Percentiles rank a stretch among this genome's conserved stretches.
Evolutionary conservation across 2,888 invertebrate genomes (phyloP).

Genomic region (Pseudococcus longispinus): DNA sequence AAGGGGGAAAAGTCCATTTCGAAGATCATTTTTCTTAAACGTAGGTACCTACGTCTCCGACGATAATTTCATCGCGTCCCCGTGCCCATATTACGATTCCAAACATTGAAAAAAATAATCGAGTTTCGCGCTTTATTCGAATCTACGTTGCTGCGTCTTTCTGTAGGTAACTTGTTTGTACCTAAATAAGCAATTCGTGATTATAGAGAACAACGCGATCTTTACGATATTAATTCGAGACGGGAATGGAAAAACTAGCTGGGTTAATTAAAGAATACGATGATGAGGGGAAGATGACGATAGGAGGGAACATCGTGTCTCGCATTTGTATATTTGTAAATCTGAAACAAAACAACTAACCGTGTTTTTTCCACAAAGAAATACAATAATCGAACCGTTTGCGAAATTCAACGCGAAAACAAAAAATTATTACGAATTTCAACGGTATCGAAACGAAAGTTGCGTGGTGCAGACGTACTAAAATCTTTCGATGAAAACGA

Average conservation of each 20-base stretch:
- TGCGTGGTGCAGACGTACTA: too few relatives aligned
- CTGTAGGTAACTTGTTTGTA: neutral
- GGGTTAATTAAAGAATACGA: conserved; percentile 12
- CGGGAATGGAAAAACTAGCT: neutral
- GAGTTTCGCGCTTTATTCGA: neutral
- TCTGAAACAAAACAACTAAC: neutral
- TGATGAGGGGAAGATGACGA: neutral
- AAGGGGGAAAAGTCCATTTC: neutral
- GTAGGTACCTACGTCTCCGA: neutral
- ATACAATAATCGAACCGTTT: neutral
- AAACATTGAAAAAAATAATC: neutral
- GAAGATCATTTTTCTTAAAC: neutral
- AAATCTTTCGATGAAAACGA: neutral
- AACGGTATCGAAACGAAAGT: neutral
- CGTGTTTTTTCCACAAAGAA: neutral
- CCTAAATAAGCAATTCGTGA: conserved; percentile 16
- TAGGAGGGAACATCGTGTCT: neutral
- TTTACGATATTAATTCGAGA: conserved; percentile 4
- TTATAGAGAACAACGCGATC: conserved; percentile 28
- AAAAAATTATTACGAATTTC: neutral
- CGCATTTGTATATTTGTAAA: neutral
- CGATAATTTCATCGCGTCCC: neutral
- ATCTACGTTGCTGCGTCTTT: conserved; percentile 2
- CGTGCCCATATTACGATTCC: neutral
- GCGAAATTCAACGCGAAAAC: conserved; percentile 1